A percentile compares a stretch with the other conserved stretches of the same genome.
phyloP scores from a whole-genome alignment of 2,888 invertebrate species.

The Apoda limacodes region DNA sequence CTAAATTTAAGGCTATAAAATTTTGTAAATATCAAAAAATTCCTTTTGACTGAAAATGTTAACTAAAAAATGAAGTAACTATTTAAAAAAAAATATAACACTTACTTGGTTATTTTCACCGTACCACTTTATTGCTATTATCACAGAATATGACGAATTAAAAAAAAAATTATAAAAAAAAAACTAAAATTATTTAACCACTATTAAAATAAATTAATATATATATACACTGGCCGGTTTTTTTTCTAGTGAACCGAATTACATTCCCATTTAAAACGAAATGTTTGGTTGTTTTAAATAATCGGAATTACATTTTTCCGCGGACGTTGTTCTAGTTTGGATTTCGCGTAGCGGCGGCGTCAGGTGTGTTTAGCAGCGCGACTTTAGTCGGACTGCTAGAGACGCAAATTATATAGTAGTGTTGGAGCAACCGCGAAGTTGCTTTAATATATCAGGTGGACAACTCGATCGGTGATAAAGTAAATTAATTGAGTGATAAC shows the following conservation, averaged over 20 bases:
- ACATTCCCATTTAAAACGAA: constrained; percentile 38
- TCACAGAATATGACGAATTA: constrained; percentile 57
- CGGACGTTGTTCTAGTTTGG: too few species aligned
- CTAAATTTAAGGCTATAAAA: too few species aligned
- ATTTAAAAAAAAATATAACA: constrained; percentile 24
- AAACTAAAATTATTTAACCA: constrained; percentile 7
- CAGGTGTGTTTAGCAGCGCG: constrained; percentile 33
- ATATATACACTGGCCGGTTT: not conserved
- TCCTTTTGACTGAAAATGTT: not conserved
- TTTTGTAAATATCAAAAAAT: too few species aligned
- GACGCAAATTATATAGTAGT: too few species aligned
- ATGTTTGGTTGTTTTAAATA: too few species aligned
- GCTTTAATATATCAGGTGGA: constrained; percentile 37
- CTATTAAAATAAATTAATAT: not conserved
- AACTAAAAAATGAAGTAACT: not conserved
- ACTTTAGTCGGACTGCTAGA: constrained; percentile 34
- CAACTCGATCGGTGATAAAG: constrained; percentile 50
- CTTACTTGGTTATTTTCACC: constrained; percentile 44
- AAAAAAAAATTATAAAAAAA: constrained; percentile 24
- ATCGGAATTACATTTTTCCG: too few species aligned
- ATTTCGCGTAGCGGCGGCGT: constrained; percentile 21
- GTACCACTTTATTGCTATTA: constrained; percentile 49
- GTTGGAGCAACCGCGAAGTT: too few species aligned
- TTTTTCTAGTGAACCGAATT: constrained; percentile 14
- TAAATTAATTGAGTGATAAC: too few species aligned